Percentiles rank a stretch among this genome's conserved stretches.
These are phyloP conservation scores for Ondatra zibethicus DNA, from an alignment of 2,113 vertebrate species.

Conservation along the genomic window DNA sequence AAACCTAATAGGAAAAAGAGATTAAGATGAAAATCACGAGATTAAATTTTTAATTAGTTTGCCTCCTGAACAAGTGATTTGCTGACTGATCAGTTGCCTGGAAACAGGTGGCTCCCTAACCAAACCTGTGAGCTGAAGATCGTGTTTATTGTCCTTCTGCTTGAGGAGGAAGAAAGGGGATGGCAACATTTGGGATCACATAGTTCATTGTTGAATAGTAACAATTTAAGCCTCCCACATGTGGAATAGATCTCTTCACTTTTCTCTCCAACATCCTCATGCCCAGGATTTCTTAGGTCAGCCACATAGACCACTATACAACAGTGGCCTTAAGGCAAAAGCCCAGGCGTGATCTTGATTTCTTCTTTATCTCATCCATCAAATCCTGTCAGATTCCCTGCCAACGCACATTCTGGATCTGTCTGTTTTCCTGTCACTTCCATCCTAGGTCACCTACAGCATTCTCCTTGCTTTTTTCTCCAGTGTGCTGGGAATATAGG, in stretches of 20 bases:
- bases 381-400: not conserved
- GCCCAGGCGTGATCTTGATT: not conserved
- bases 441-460: not conserved
- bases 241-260: not conserved
- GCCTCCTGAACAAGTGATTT: constrained; percentile 45
- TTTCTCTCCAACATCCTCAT: not conserved
- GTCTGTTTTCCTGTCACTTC: not conserved
- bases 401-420: not conserved
- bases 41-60: constrained; percentile 76
- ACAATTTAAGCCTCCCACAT: not conserved
- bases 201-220: not conserved
- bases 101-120: not conserved
- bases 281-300: not conserved
- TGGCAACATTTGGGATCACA: not conserved
- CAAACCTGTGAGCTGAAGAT: constrained; percentile 6
- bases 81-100: constrained; percentile 25
- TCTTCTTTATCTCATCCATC: not conserved
- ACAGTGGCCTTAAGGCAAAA: not conserved
- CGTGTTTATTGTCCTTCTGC: not conserved
- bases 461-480: not conserved
- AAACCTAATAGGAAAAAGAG: constrained; percentile 75
- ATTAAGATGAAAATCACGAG: constrained; percentile 79
- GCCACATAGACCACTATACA: too few relatives aligned
- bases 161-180: constrained; percentile 17
- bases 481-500: not conserved